Base-by-base conservation (phyloP, 1,140 invertebrate genomes). In the Papilio machaon region DNA sequence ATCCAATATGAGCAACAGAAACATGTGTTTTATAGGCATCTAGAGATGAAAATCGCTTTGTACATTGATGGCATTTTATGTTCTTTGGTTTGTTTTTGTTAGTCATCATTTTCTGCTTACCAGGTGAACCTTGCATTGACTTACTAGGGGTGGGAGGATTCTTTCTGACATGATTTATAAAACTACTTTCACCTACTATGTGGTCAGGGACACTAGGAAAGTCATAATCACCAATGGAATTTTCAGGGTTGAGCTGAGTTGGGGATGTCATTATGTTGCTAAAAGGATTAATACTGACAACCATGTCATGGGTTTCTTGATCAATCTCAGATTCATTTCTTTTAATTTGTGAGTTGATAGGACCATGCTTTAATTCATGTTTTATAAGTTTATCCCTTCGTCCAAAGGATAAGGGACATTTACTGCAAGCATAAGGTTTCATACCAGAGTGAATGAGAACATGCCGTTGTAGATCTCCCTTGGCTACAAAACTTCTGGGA, bases 401-500 rank as follows among this genome's bases (percentile, higher is more conserved):
- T 79, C 95, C 95, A 91, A 97, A 97, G 43, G 96, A 95, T 87
- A 96, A 94, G 2, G 96, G 95, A 87, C 97, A 97, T 78, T 96
- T 95, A 60, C 94, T 93, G 87, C 97, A 97, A 19, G 95, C 95
- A 88, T 95, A 97, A 1, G 96, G 96, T 86, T 97, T 97, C 82
- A 96, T 95, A 4, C 96, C 97, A 2, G 96, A 96, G 85, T 97
- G 97, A 74, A 97, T 96, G 19, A 97, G 92, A 7, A 96, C 95
- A 93, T 97, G 97, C 46, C 96, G 91, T 82, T 96, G 96, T 17
- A 97, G 85, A 89, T 97, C 97, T 1, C 95, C 95, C 80, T 97
- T 96, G 1, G 96, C 95, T 2, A 97, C 96, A 91, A 97, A 97
- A 54, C 97, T 97, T 82, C 96, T 96, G 73, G 97, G 96, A 87